phyloP scores from a whole-genome alignment of 2,888 invertebrate genomes.

The Melinaea menophilus region DNA sequence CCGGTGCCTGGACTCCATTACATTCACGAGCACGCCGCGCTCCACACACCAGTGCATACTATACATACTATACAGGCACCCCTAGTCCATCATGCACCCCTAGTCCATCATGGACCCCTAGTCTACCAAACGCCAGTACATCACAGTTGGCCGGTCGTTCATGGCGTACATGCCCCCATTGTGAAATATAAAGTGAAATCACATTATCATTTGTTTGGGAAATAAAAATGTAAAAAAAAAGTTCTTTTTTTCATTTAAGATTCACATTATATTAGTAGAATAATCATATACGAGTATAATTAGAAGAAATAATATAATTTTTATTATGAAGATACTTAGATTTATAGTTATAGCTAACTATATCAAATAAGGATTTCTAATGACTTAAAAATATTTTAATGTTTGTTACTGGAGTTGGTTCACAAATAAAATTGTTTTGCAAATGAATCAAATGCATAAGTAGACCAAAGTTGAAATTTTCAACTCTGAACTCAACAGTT shows the following conservation, averaged over 20 bases:
- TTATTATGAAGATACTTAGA: too few species aligned
- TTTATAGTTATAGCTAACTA: too few species aligned
- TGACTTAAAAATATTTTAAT: too few species aligned
- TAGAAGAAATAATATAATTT: too few species aligned
- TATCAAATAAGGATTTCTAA: too few species aligned
- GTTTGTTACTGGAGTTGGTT: too few species aligned
- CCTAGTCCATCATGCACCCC: constrained; percentile 41
- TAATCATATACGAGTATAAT: too few species aligned
- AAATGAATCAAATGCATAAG: too few species aligned
- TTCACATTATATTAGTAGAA: not conserved
- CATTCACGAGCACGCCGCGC: constrained; percentile 15
- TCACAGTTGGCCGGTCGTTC: constrained; percentile 34
- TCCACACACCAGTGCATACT: constrained; percentile 38
- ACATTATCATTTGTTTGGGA: constrained; percentile 45
- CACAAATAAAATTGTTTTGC: too few species aligned
- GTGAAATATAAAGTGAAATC: constrained; percentile 49
- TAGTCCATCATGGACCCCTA: constrained; percentile 37
- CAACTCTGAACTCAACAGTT: too few species aligned
- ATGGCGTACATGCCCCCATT: constrained; percentile 30
- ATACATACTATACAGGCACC: constrained; percentile 48
- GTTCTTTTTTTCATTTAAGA: constrained; percentile 13
- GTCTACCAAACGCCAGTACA: constrained; percentile 46
- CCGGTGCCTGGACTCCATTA: constrained; percentile 42
- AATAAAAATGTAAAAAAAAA: constrained; percentile 33
- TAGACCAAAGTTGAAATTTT: too few species aligned